Evolutionary conservation across 2,888 invertebrate species (phyloP).

Genomic region (Tipula helvola): DNA sequence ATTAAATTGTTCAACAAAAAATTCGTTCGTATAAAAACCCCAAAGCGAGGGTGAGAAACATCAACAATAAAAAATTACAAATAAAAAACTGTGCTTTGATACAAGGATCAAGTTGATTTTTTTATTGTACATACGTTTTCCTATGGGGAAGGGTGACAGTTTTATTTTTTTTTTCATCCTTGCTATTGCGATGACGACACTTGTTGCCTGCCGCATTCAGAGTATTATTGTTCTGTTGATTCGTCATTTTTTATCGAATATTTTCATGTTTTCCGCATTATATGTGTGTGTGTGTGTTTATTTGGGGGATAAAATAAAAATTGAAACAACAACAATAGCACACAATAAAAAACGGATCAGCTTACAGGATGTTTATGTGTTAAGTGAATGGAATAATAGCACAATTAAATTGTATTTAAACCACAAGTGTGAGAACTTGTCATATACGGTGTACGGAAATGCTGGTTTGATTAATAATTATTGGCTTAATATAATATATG

Average conservation of each 20-base stretch:
- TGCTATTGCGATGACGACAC: not conserved
- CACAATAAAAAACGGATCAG: not conserved
- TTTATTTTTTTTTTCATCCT: not conserved
- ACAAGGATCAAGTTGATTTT: not conserved
- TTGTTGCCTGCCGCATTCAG: slow-evolving; percentile 4
- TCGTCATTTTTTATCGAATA: not conserved
- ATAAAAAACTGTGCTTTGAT: not conserved
- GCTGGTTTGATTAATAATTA: too few relatives aligned
- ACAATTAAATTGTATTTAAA: not conserved
- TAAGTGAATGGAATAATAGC: slow-evolving; percentile 4
- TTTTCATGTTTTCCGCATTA: not conserved
- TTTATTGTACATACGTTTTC: not conserved
- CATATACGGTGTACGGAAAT: not conserved
- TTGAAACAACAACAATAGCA: not conserved
- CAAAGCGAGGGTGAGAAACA: not conserved
- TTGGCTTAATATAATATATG: too few relatives aligned
- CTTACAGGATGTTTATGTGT: not conserved
- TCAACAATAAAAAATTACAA: not conserved
- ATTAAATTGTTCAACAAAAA: not conserved
- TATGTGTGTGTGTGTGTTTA: not conserved
- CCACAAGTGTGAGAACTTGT: not conserved
- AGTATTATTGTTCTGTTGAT: not conserved
- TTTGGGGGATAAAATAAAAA: not conserved
- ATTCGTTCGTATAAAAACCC: not conserved
- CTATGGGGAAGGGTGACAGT: not conserved